A percentile compares a stretch with the other conserved stretches of the same genome.
Evolutionary conservation across 1,140 invertebrate genomes (phyloP).

Genomic region (Calephelis nemesis): DNA sequence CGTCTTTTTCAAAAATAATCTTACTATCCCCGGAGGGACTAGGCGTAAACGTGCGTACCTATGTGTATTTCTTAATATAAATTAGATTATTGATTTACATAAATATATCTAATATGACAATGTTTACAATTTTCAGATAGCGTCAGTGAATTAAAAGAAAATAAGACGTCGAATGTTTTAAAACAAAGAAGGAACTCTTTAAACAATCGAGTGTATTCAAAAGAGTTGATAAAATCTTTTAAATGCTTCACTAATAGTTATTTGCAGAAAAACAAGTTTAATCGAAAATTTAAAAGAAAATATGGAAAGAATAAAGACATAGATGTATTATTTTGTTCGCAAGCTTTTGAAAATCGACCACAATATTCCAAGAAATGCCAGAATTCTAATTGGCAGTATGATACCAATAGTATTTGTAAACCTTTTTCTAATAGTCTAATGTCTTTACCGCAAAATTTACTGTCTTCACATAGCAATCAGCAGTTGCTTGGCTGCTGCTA

Average conservation of each 20-base stretch:
- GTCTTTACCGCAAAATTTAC: too few relatives aligned
- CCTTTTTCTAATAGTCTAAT: too few relatives aligned
- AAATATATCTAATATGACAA: too few relatives aligned
- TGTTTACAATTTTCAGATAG: not conserved
- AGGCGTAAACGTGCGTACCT: too few relatives aligned
- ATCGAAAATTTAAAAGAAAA: not conserved
- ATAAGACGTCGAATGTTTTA: not conserved
- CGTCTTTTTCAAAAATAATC: too few relatives aligned
- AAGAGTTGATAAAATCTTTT: not conserved
- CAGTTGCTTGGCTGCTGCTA: too few relatives aligned
- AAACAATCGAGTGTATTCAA: not conserved
- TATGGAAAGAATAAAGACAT: not conserved
- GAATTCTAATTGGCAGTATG: not conserved
- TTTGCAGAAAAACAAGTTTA: not conserved
- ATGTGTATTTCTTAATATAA: too few relatives aligned
- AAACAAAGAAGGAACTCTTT: not conserved
- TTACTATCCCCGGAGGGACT: too few relatives aligned
- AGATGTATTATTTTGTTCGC: constrained; percentile 6
- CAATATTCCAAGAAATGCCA: not conserved
- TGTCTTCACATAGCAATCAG: too few relatives aligned
- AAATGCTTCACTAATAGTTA: not conserved
- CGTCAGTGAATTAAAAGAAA: not conserved
- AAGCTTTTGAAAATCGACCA: not conserved
- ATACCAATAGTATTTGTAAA: not conserved
- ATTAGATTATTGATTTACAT: too few relatives aligned